These are phyloP conservation scores for Drosophila sp. DNA, from an alignment of 1,140 invertebrate species.

Conservation along the genomic window DNA sequence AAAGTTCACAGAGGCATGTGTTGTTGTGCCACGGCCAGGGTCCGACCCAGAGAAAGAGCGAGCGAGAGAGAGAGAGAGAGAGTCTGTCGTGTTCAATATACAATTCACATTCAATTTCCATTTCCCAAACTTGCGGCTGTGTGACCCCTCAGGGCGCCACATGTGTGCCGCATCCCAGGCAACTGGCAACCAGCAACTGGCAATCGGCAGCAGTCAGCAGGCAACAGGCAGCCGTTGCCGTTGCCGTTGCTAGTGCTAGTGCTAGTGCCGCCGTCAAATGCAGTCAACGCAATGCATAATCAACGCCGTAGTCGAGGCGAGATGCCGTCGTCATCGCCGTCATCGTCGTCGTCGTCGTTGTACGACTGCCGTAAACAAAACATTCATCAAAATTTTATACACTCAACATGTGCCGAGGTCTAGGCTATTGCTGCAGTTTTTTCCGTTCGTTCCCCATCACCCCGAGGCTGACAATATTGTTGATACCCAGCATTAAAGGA, in stretches of 20 bases:
- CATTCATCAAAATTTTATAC: constrained; percentile 81
- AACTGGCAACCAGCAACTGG: constrained; percentile 6
- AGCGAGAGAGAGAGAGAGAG: no score
- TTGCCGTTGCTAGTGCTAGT: no score
- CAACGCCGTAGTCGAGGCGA: constrained; percentile 51
- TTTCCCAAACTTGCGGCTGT: constrained; percentile 59
- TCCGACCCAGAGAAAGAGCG: constrained; percentile 15
- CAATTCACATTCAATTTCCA: constrained; percentile 77
- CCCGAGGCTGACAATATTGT: constrained; percentile 53
- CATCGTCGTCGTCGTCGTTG: background rate
- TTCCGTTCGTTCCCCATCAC: background rate
- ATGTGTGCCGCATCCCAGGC: constrained; percentile 59
- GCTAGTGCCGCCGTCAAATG: constrained; percentile 14
- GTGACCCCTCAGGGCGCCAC: constrained; percentile 39
- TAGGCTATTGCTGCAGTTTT: constrained; percentile 14
- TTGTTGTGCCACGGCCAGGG: constrained; percentile 36
- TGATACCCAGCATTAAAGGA: constrained; percentile 11
- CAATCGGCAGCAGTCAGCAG: constrained; percentile 1
- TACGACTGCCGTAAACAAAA: constrained; percentile 67
- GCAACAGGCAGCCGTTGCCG: constrained; percentile 9
- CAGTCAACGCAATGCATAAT: constrained; percentile 21
- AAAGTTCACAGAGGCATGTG: constrained; percentile 49
- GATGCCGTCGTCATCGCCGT: constrained; percentile 15
- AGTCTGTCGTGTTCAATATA: constrained; percentile 46
- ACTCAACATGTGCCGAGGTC: constrained; percentile 74